These are phyloP conservation scores for Mus minutoides DNA, from an alignment of 2,797 vertebrate species.

Conservation along the genomic window DNA sequence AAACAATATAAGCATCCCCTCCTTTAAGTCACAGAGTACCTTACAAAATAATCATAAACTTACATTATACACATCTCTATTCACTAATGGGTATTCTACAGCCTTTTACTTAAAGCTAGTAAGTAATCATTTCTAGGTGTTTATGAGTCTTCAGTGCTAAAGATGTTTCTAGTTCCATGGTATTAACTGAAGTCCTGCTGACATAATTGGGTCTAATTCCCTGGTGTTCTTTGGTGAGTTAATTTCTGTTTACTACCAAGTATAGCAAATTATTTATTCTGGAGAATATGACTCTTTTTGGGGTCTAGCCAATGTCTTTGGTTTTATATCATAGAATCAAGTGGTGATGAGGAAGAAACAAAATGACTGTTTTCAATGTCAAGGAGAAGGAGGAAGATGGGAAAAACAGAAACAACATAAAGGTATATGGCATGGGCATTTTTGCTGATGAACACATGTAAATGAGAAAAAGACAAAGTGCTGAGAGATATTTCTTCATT, in stretches of 20 bases:
- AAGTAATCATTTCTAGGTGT: slow-evolving; percentile 9
- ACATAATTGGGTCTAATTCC: slow-evolving; percentile 36
- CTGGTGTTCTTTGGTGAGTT: slow-evolving; percentile 48
- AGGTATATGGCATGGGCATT: neutral
- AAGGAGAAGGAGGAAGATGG: slow-evolving; percentile 36
- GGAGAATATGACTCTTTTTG: neutral
- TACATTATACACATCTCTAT: neutral
- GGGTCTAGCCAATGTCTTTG: neutral
- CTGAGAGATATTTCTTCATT: slow-evolving; percentile 19
- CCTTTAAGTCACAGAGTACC: slow-evolving; percentile 19
- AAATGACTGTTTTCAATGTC: neutral
- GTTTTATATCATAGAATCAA: neutral
- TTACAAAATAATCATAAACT: slow-evolving; percentile 58
- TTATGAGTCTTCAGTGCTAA: slow-evolving; percentile 43
- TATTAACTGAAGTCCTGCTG: slow-evolving; percentile 59
- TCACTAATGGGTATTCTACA: slow-evolving; percentile 21
- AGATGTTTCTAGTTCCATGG: slow-evolving; percentile 24
- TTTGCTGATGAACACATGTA: neutral
- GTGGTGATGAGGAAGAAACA: neutral
- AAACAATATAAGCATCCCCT: slow-evolving; percentile 8
- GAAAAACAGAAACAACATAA: neutral
- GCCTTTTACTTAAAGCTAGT: neutral
- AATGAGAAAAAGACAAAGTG: neutral
- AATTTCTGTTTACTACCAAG: slow-evolving; percentile 57
- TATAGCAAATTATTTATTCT: slow-evolving; percentile 63